Conservation (phyloP, 92 coral and sea anemone genomes). For the Chrysogorgia sp. region DNA sequence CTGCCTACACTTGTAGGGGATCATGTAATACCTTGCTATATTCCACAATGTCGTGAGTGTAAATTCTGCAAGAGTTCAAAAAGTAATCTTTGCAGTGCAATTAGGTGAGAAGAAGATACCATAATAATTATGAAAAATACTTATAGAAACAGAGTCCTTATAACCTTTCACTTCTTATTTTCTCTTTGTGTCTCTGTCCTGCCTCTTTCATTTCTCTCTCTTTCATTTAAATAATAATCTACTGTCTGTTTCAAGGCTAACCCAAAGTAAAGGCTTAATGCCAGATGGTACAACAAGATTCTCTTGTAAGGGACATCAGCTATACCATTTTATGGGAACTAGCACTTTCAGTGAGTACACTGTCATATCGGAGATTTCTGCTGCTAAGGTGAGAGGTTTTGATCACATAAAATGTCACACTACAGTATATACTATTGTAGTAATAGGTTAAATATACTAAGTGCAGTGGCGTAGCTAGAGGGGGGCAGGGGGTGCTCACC, state of each 20-base stretch:
- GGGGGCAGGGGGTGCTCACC: too few relatives aligned
- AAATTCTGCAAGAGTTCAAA: slow-evolving; percentile 92
- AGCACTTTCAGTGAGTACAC: slow-evolving; percentile 96
- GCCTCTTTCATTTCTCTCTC: too few relatives aligned
- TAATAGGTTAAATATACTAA: too few relatives aligned
- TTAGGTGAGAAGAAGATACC: slow-evolving; percentile 73
- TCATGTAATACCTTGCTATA: slow-evolving; percentile 89
- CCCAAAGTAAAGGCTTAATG: slow-evolving; percentile 94
- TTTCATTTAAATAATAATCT: neutral
- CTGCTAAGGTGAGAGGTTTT: slow-evolving; percentile 73
- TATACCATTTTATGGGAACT: slow-evolving; percentile 97
- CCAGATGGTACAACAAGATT: slow-evolving; percentile 96
- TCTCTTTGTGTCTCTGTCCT: neutral
- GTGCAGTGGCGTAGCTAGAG: too few relatives aligned
- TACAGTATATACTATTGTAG: neutral
- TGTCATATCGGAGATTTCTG: slow-evolving; percentile 78
- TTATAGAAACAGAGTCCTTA: neutral
- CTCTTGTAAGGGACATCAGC: slow-evolving; percentile 76
- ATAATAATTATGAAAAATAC: too few relatives aligned
- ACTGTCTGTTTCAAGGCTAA: slow-evolving; percentile 50
- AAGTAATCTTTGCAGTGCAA: slow-evolving; percentile 84
- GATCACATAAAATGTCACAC: too few relatives aligned
- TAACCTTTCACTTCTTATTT: neutral
- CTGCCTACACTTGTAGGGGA: slow-evolving; percentile 84
- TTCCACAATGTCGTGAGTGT: slow-evolving; percentile 92